A percentile compares a stretch with the other conserved stretches of the same genome.
phyloP scores from a whole-genome alignment of 2,888 invertebrate species.

The Glyphotaelius pellucidus region DNA sequence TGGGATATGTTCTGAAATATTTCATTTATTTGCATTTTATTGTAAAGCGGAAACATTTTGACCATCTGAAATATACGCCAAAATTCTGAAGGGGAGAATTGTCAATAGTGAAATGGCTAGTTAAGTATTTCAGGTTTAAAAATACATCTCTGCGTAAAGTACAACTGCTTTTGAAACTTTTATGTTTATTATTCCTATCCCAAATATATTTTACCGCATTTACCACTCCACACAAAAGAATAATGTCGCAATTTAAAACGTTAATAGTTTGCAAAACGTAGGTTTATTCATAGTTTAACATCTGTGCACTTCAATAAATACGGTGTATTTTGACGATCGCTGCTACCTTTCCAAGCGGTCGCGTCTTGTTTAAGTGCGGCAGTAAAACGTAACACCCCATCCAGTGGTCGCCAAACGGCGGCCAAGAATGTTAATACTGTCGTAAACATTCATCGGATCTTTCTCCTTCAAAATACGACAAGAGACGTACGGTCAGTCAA shows the following conservation, averaged over 20 bases:
- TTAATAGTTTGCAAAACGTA: background rate
- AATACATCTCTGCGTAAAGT: no score
- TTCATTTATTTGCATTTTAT: no score
- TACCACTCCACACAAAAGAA: background rate
- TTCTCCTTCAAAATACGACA: background rate
- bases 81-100: no score
- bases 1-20: no score
- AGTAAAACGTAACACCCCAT: slow-evolving; percentile 27
- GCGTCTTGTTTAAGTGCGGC: slow-evolving; percentile 13
- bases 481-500: background rate
- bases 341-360: background rate
- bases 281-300: background rate
- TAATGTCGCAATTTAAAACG: background rate
- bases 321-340: background rate
- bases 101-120: no score
- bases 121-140: no score
- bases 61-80: no score
- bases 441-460: slow-evolving; percentile 16
- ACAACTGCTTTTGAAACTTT: no score
- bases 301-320: background rate
- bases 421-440: background rate
- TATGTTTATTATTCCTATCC: no score
- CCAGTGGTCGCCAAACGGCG: slow-evolving; percentile 14
- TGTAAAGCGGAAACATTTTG: no score
- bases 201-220: background rate